These are phyloP conservation scores for Caenorhabditis macrosperma DNA, from an alignment of 2,888 invertebrate species.

Conservation along the genomic window DNA sequence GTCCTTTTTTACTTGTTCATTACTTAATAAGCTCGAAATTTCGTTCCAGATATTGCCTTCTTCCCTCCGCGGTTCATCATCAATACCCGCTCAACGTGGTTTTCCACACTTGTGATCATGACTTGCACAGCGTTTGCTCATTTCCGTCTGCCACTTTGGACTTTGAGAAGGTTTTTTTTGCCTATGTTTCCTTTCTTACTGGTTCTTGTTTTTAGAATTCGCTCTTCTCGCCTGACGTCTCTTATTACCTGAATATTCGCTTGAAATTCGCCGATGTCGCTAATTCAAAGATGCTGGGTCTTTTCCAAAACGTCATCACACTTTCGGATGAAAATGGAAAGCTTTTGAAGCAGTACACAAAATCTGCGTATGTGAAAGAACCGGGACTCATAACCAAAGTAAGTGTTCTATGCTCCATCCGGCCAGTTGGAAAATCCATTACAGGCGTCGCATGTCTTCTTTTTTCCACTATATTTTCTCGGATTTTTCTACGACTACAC, in stretches of 20 bases:
- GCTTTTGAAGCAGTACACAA: conserved; percentile 56
- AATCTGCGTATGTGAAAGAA: conserved; percentile 61
- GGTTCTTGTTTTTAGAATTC: conserved; percentile 38
- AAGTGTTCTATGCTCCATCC: no score
- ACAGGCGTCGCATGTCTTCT: conserved; percentile 46
- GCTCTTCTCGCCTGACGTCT: conserved; percentile 57
- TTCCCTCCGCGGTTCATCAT: conserved; percentile 65
- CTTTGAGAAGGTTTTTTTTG: conserved; percentile 64
- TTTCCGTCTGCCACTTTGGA: conserved; percentile 74
- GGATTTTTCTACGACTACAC: conserved; percentile 71
- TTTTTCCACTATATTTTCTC: conserved; percentile 75
- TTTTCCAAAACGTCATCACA: conserved; percentile 67
- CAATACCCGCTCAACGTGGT: conserved; percentile 73
- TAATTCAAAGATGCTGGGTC: conserved; percentile 56
- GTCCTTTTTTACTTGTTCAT: neutral
- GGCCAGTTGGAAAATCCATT: no score
- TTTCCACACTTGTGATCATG: conserved; percentile 73
- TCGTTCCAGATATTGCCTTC: conserved; percentile 53
- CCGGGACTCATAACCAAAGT: conserved; percentile 57
- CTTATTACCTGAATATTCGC: conserved; percentile 57
- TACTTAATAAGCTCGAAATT: neutral
- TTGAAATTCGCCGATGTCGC: conserved; percentile 65
- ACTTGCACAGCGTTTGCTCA: conserved; percentile 77
- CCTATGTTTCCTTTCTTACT: neutral
- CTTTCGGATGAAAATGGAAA: conserved; percentile 51